Conservation (phyloP, 2,888 invertebrate genomes). For the Cosmia pyralina region DNA sequence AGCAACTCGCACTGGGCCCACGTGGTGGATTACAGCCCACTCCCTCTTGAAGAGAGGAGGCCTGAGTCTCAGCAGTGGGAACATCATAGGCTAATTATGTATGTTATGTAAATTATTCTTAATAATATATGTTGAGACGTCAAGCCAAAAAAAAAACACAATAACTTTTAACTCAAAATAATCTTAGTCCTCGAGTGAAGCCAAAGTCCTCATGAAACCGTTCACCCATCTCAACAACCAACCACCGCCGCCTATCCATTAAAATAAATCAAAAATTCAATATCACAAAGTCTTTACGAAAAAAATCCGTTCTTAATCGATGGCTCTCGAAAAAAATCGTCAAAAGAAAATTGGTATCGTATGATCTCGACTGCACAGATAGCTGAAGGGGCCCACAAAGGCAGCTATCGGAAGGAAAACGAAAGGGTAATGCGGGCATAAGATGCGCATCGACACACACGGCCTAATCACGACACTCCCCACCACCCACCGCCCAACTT, state of each 20-base stretch:
- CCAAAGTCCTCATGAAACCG: constrained; percentile 22
- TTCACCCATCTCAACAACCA: constrained; percentile 27
- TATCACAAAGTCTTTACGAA: constrained; percentile 54
- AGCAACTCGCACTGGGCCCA: too few relatives aligned
- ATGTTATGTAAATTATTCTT: too few relatives aligned
- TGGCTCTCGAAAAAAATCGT: constrained; percentile 72
- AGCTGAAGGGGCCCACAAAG: constrained; percentile 85
- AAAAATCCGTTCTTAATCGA: constrained; percentile 70
- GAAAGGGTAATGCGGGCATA: constrained; percentile 90
- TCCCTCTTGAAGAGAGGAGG: too few relatives aligned
- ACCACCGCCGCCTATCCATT: constrained; percentile 46
- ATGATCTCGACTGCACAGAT: constrained; percentile 82
- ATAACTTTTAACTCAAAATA: not conserved
- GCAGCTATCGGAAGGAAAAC: constrained; percentile 90
- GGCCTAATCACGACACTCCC: constrained; percentile 86
- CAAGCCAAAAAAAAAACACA: not conserved
- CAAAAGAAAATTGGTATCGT: constrained; percentile 85
- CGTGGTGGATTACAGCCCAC: too few relatives aligned
- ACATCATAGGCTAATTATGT: too few relatives aligned
- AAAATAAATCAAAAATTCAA: constrained; percentile 64
- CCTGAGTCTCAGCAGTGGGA: too few relatives aligned
- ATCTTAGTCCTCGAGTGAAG: constrained; percentile 8
- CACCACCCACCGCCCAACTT: constrained; percentile 81
- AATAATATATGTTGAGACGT: not conserved
- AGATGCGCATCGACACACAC: constrained; percentile 90